Base-by-base conservation (phyloP, 2,113 vertebrate species). In the Triplophysa rosa region DNA sequence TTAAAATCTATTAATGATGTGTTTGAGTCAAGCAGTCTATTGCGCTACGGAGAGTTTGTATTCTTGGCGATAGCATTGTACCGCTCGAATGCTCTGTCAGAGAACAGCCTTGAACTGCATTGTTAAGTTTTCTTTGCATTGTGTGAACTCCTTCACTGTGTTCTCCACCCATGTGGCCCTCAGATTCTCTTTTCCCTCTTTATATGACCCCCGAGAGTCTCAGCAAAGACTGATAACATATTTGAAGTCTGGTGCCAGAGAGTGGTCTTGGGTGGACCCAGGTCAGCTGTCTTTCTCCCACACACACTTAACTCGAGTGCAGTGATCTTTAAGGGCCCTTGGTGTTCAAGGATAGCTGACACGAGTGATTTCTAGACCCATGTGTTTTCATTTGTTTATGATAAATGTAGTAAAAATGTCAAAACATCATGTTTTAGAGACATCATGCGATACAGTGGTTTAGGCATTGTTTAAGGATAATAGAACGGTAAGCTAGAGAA, bases 61-160 rank as follows among this genome's bases (percentile, higher is more conserved):
- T 89, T 92, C 86, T 84, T 85, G 80, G 84, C 84, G 78, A 84
- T 82, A 82, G 87, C 83, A 92, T 91, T 93, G 92, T 93, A 83
- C 80, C 76, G 81, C 80, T 86, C 69, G 88, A 87, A 85, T 87
- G 87, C 85, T 85, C 86, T 83, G 77, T 69, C 40, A 87, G 81
- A 87, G 89, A 89, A 87, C 84, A 90, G 87, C 92, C 93, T 91
- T 93, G 91, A 93, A 91, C 90, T 85, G 78, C 86, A 89, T 85
- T 88, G 89, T 87, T 70, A 86, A 84, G 82, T 80, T 79, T 62
- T 33, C 23, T 80, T 76, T 81, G 81, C 78, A 90, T 91, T 92
- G 89, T 91, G 84, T 83, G 52, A 56, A 40, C 81, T 90, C 84
- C 52, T 77, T 79, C 75, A 76, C 82, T 84, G 87, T 86, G 79